These are phyloP conservation scores for Merluccius polli DNA, from an alignment of 2,797 vertebrate genomes.

Conservation along the genomic window DNA sequence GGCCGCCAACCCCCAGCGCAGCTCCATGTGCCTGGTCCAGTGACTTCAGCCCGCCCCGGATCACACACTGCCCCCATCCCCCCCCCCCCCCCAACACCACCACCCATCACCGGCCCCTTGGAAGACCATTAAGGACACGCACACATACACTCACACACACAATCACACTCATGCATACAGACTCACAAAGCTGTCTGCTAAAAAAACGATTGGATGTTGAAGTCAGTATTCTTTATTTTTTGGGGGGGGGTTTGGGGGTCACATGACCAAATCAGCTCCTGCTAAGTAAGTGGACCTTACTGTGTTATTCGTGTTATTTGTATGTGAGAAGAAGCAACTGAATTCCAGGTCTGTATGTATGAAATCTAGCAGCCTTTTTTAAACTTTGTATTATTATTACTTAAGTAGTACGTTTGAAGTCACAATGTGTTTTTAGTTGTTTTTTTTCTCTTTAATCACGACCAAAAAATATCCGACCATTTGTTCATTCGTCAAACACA, in stretches of 20 bases:
- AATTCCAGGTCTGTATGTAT: conserved; percentile 30
- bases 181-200: conserved; percentile 10
- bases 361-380: conserved; percentile 40
- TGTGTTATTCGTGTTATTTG: conserved; percentile 40
- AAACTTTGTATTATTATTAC: conserved; percentile 24
- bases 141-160: conserved; percentile 6
- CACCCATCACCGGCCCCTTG: neutral
- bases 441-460: conserved; percentile 30
- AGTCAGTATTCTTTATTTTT: conserved; percentile 61
- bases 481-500: neutral
- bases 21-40: conserved; percentile 95
- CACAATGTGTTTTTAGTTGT: conserved; percentile 12
- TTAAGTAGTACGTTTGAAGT: conserved; percentile 23
- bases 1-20: conserved; percentile 84
- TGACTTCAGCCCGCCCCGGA: conserved; percentile 65
- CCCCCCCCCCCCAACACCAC: neutral
- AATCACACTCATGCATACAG: conserved; percentile 8
- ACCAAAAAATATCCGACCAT: neutral
- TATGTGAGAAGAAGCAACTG: conserved; percentile 42
- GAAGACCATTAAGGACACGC: conserved; percentile 6
- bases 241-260: conserved; percentile 16
- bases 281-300: conserved; percentile 20
- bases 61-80: conserved; percentile 37
- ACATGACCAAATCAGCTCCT: conserved; percentile 20
- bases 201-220: conserved; percentile 23